These are phyloP conservation scores for chimpanzee (Pan troglodytes) DNA, from an alignment of 2,113 vertebrate species.

Conservation along the genomic window NHGRI_mPanTro3-v2.1_pri NC_072415.2:44211501-44212000, in stretches of 20 bases:
- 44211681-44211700: not conserved
- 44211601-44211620: not conserved
- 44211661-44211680: not conserved
- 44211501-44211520: not conserved
- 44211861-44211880: not conserved
- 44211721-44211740: not conserved
- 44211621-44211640: not conserved
- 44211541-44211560: not conserved
- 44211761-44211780: not conserved
- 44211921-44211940: not conserved
- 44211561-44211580: not conserved
- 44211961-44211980: not conserved
- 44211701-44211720: not conserved
- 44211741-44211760: not conserved
- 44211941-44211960: not conserved
- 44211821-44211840: not conserved
- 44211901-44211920: not conserved
- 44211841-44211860: not conserved
- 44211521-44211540: not conserved
- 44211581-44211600: not conserved
- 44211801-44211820: not conserved
- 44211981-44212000: not conserved
- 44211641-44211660: not conserved
- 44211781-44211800: not conserved
- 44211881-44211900: not conserved